Evolutionary conservation across 2,113 vertebrate species (phyloP).

Genomic region (Gracilinanus agilis): DNA sequence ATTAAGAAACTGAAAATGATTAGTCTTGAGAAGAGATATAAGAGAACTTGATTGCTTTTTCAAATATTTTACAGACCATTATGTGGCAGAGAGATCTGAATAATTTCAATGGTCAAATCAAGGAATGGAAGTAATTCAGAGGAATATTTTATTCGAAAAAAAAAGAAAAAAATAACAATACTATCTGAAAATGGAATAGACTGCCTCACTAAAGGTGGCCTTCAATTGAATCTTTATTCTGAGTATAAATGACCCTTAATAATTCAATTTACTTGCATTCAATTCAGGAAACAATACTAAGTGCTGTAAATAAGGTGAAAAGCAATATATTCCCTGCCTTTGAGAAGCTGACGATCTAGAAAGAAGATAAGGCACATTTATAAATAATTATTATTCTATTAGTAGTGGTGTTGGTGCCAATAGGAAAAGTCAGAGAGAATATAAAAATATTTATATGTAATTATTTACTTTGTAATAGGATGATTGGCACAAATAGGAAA

Average conservation of each 20-base stretch:
- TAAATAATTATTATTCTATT: neutral
- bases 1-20: neutral
- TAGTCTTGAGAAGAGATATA: neutral
- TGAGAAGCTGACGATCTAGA: neutral
- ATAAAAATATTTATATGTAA: neutral
- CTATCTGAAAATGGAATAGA: neutral
- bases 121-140: neutral
- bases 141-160: neutral
- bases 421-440: neutral
- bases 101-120: neutral
- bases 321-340: neutral
- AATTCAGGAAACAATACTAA: neutral
- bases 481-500: neutral
- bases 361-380: neutral
- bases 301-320: neutral
- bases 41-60: neutral
- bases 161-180: neutral
- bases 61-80: neutral
- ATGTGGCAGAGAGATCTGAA: neutral
- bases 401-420: neutral
- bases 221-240: neutral
- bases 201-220: neutral
- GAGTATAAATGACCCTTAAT: neutral
- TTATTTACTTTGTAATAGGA: neutral
- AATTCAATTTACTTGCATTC: neutral